Percentiles rank a stretch among this genome's conserved stretches.
phyloP scores from a whole-genome alignment of 2,113 vertebrate species.

The Sinocyclocheilus anophthalmus region DNA sequence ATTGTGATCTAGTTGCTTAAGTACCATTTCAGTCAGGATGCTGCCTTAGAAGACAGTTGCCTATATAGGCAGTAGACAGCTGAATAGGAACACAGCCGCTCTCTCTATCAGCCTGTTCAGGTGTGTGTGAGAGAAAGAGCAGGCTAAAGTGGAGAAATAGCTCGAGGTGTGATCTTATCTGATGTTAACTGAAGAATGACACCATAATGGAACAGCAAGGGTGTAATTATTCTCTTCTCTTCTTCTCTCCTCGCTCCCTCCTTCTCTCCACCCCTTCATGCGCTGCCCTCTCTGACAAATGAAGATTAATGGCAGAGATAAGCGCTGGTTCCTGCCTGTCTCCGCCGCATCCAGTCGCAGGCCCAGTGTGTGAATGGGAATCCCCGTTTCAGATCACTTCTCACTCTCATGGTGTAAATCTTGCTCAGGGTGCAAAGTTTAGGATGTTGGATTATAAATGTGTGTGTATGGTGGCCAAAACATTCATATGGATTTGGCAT shows the following conservation, averaged over 20 bases:
- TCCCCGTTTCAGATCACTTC: neutral
- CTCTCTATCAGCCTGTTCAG: constrained; percentile 39
- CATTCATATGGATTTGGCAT: neutral
- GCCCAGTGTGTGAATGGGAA: constrained; percentile 41
- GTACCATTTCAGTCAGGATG: neutral
- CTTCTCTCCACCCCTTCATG: constrained; percentile 51
- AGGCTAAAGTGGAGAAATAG: constrained; percentile 67
- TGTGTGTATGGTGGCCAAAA: neutral
- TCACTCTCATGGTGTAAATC: neutral
- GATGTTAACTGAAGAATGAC: constrained; percentile 71
- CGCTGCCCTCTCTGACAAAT: constrained; percentile 71
- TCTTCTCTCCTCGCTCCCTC: constrained; percentile 32
- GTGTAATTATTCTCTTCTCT: constrained; percentile 66
- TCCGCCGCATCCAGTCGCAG: constrained; percentile 48
- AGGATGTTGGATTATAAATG: constrained; percentile 17
- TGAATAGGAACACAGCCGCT: neutral
- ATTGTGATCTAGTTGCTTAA: neutral
- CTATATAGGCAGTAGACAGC: neutral
- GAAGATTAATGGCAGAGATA: constrained; percentile 77
- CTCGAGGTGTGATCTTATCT: constrained; percentile 71
- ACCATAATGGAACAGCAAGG: constrained; percentile 72
- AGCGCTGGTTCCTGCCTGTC: constrained; percentile 61
- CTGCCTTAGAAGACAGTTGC: neutral
- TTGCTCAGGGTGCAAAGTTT: neutral
- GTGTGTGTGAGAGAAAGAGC: constrained; percentile 41